Evolutionary conservation across 1,140 invertebrate genomes (phyloP), one percentile per base, ranked within the genome.

Genomic region (Patella vulgata): DNA sequence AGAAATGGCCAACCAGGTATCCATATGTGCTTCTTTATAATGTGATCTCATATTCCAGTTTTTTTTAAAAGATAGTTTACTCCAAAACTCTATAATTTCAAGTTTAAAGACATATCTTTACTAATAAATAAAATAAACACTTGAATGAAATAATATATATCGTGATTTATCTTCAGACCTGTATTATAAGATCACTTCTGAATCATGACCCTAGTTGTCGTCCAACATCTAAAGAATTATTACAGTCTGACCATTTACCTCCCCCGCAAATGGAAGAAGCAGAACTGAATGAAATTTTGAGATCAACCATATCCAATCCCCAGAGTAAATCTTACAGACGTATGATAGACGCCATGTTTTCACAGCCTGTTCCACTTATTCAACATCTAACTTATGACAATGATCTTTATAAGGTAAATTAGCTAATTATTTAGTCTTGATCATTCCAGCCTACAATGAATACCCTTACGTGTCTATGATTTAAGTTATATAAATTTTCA

Each of bases 191-290:
- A 54, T 95, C 91, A 91, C 83, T 97, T 36, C 82, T 97, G 28
- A 90, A 91, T 79, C 94, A 97, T 75, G 92, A 97, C 82, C 89
- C 93, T 0, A 88, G 87, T n/a, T 30, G 89, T 68, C 85, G 95
- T 23, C 95, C 95, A 0, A 92, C 93, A 0, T 91, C 93, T 85
- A 68, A 89, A 60, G 93, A 97, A 80, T 84, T 98, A 14, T 84
- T 97, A 5, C 85, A 89, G 48, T 94, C 92, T 0, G 89, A 92
- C 59, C 88, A 91, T 66, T 85, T 97, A 8, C 95, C 95, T 4
- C 90, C 88, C 31, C 90, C 86, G 11, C 72, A 90, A 60, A 87
- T 94, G 30, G 92, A 94, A 78, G 93, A 95, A 76, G 88, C 89
- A 11, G 90, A 92, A 74, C 76, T 95, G 11, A 89, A 91, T 63